Evolutionary conservation across 2,888 invertebrate genomes (phyloP).

Genomic region (Cristatella mucedo): DNA sequence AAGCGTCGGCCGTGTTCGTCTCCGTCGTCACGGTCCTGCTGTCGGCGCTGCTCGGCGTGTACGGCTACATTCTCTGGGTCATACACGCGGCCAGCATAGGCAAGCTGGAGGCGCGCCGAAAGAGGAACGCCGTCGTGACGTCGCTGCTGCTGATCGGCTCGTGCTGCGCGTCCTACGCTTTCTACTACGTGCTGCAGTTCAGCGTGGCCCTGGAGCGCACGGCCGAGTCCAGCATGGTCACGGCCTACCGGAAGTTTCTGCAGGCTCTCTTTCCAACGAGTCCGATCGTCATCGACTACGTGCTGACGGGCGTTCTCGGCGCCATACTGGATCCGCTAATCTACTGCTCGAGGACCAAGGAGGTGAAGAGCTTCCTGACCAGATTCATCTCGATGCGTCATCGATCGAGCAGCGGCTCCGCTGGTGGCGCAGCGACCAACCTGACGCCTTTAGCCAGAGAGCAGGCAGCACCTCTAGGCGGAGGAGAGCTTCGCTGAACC

Average conservation of each 20-base stretch:
- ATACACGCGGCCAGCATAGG: background rate
- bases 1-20: background rate
- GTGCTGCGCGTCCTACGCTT: constrained; percentile 1
- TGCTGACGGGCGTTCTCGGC: constrained; percentile 1
- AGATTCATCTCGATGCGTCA: no score
- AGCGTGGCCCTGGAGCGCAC: background rate
- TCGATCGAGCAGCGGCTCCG: no score
- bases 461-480: no score
- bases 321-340: constrained; percentile 6
- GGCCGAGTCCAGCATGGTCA: background rate
- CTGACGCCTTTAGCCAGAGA: no score
- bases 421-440: no score
- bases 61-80: constrained; percentile 2
- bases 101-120: background rate
- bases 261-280: background rate
- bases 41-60: background rate
- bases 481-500: no score
- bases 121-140: background rate
- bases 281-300: background rate
- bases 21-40: background rate
- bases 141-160: background rate
- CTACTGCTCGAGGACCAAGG: constrained; percentile 5
- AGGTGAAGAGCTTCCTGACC: no score
- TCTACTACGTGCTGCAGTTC: background rate
- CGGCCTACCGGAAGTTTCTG: background rate